Base-by-base conservation (phyloP, 2,113 vertebrate genomes). In the Sceloporus tristichus region DNA sequence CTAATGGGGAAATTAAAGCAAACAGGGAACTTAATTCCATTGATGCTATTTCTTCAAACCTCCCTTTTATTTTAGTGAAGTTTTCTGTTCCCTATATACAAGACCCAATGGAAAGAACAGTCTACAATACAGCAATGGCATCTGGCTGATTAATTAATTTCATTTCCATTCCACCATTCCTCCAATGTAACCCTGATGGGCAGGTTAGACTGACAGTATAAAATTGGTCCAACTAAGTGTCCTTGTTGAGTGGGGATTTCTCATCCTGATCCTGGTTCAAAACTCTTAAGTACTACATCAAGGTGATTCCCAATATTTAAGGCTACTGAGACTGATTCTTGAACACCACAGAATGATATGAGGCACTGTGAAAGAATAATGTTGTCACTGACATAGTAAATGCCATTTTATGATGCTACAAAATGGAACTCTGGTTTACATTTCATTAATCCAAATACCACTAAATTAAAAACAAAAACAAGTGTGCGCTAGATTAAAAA, bases 381-480 rank as follows among this genome's bases (percentile, higher is more conserved):
- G 10, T 42, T 81, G 25, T 38, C 38, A 74, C 59, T 81, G 29
- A 74, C 38, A 82, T 38, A 74, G 23, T 21, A 14, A 8, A 34
- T 74, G 25, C 42, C 5, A 42, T 62, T 81, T 56, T 40, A 77
- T 9, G 65, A 76, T 66, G 14, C 77, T 78, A 40, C 42, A 90
- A 79, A 92, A 92, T 86, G 0, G 1, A 93, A 87, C 53, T 87
- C 91, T 3, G 76, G 71, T 78, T 90, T 86, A 75, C 85, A 79
- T 81, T 90, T 84, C n/a, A 90, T 79, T 74, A 88, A 90, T 40
- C 8, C 79, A 88, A 68, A 27, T n/a, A 84, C 79, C 23, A 86
- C 3, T 70, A 81, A 21, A 42, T 73, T 86, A 78, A 29, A 87
- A 38, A 86, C 53, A 40, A 74, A 82, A 82, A 21, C 27, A 71